Base-by-base conservation (phyloP, 2,797 vertebrate species). In the Oceanodroma leucorhoa region DNA sequence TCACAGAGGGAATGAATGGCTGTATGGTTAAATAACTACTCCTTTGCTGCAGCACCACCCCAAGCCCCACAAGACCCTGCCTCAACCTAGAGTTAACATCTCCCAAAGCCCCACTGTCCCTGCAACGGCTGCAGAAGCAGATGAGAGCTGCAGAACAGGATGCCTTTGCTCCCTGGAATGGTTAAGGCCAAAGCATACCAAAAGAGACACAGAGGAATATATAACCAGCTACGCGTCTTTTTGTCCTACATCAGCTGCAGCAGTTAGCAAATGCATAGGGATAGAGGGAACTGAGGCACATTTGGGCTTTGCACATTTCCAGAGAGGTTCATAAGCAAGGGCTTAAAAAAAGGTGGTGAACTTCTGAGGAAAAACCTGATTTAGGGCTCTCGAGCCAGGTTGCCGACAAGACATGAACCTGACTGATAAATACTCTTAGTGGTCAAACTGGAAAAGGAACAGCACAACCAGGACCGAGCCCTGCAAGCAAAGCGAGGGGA, bases 221-320 rank as follows among this genome's bases (percentile, higher is more conserved):
- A 34, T 0, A 75, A 70, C 32, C 53, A 77, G 57, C 32, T 34
- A 40, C 1, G 2, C 1, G 2, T 24, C 38, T 41, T 82, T 79
- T 19, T 38, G 79, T 87, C 87, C 81, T 61, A 26, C 20, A 1
- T 11, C 1, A 3, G 45, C 22, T 36, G 72, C 61, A 83, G 78
- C 87, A 67, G 38, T 80, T 26, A 60, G 69, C 38, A 64, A 64
- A 77, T 0, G 3, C 40, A 27, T 0, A 0, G 29, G 43, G 57
- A 87, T 6, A 14, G 65, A 89, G 66, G 66, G 75, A 95, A 57
- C 23, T 0, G 9, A 84, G 90, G 87, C 70, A 85, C 54, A 5
- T 65, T 53, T 1, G 1, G 76, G 41, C 51, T 80, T 69, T 73
- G 76, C 43, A 58, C 70, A 16, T 51, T 90, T 80, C 76, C 83